A percentile compares a stretch with the other conserved stretches of the same genome.
phyloP scores from a whole-genome alignment of 2,113 vertebrate genomes.

The Cyphomyrus plagiostoma region DNA sequence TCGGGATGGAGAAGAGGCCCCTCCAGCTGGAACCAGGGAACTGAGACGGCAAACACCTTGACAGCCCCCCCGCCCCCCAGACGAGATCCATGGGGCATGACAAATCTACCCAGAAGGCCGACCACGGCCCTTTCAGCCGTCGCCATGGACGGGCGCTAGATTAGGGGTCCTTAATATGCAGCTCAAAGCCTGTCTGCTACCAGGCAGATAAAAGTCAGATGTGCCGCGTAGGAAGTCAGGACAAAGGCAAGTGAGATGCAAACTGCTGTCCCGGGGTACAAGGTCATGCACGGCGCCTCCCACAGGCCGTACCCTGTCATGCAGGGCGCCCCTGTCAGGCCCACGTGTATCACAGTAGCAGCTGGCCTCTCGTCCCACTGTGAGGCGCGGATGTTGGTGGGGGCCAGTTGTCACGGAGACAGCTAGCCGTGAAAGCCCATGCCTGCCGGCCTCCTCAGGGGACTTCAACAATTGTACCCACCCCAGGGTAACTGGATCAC shows the following conservation, averaged over 20 bases:
- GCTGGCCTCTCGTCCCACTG: conserved; percentile 40
- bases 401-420: conserved; percentile 44
- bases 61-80: neutral
- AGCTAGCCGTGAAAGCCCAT: conserved; percentile 59
- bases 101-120: conserved; percentile 45
- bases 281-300: neutral
- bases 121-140: conserved; percentile 32
- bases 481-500: neutral
- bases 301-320: conserved; percentile 25
- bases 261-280: neutral
- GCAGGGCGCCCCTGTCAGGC: conserved; percentile 31
- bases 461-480: neutral
- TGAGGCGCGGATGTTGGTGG: conserved; percentile 8
- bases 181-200: conserved; percentile 30
- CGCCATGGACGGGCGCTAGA: conserved; percentile 42
- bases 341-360: conserved; percentile 36
- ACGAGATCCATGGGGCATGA: conserved; percentile 25
- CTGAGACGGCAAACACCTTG: neutral
- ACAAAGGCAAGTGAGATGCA: conserved; percentile 26
- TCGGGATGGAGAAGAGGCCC: neutral
- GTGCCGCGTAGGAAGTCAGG: conserved; percentile 42
- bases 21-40: neutral
- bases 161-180: conserved; percentile 42
- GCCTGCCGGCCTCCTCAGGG: conserved; percentile 35
- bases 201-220: conserved; percentile 47